Percentiles rank a stretch among this genome's conserved stretches.
Conservation (phyloP, 2,113 vertebrate genomes). For the Macrotus californicus region DNA sequence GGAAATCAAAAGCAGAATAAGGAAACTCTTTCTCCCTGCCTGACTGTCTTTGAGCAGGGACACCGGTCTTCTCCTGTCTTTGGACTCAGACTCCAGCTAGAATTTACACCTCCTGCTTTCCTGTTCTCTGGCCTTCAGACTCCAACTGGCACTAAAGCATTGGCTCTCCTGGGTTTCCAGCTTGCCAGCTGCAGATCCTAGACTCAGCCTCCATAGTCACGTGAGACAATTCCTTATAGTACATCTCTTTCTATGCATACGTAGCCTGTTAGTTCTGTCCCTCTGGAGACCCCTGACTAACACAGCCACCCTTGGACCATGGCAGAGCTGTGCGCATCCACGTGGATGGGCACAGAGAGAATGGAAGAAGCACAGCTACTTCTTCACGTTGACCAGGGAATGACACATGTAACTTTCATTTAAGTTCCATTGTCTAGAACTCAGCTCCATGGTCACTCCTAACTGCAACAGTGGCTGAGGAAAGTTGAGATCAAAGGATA, state of each 20-base stretch:
- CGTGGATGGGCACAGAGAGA: not conserved
- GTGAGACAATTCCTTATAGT: not conserved
- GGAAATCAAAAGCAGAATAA: not conserved
- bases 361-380: not conserved
- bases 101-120: not conserved
- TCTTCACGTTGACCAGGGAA: not conserved
- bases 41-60: not conserved
- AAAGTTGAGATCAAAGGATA: not conserved
- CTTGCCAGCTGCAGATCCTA: not conserved
- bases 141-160: not conserved
- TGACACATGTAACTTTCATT: not conserved
- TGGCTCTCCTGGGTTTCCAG: not conserved
- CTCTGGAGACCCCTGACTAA: not conserved
- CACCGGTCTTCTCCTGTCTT: not conserved
- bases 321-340: not conserved
- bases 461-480: not conserved
- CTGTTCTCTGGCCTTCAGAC: not conserved
- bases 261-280: not conserved
- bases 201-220: not conserved
- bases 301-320: not conserved
- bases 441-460: not conserved
- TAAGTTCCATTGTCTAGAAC: not conserved
- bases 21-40: not conserved
- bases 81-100: not conserved
- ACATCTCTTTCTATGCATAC: not conserved